phyloP scores from a whole-genome alignment of 2,113 vertebrate species.

The Gila orcuttii region DNA sequence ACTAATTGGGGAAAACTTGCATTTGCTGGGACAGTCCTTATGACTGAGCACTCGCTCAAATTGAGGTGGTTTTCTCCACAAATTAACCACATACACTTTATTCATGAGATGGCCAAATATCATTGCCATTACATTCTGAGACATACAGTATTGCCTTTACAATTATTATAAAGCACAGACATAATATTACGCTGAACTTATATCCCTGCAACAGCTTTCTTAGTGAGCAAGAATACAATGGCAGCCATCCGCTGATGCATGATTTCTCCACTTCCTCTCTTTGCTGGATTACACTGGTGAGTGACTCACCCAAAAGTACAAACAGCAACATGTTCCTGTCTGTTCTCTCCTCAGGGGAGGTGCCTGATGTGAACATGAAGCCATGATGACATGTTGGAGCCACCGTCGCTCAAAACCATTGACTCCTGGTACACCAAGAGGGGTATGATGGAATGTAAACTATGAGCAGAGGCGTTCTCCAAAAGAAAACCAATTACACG shows the following conservation, averaged over 20 bases:
- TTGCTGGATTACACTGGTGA: slow-evolving; percentile 13
- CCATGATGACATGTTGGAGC: background rate
- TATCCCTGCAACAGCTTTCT: background rate
- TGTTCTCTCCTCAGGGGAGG: background rate
- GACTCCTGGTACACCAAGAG: slow-evolving; percentile 15
- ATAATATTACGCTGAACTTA: background rate
- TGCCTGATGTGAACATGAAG: slow-evolving; percentile 12
- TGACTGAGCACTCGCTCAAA: slow-evolving; percentile 55
- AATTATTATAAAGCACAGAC: slow-evolving; percentile 20
- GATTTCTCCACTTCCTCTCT: slow-evolving; percentile 29
- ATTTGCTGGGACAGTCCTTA: slow-evolving; percentile 63
- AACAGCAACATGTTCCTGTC: slow-evolving; percentile 8
- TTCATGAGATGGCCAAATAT: slow-evolving; percentile 66
- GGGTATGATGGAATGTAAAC: slow-evolving; percentile 16
- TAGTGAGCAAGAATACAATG: background rate
- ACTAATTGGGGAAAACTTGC: slow-evolving; percentile 68
- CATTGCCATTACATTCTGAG: slow-evolving; percentile 52
- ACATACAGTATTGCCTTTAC: background rate
- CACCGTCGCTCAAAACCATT: background rate
- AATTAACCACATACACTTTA: slow-evolving; percentile 58
- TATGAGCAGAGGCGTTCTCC: background rate
- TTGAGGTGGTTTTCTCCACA: slow-evolving; percentile 63
- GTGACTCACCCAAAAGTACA: slow-evolving; percentile 18
- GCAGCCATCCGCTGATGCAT: background rate
- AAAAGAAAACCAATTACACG: background rate